phyloP scores from a whole-genome alignment of 2,797 vertebrate genomes.

The Spinus pinus region DNA sequence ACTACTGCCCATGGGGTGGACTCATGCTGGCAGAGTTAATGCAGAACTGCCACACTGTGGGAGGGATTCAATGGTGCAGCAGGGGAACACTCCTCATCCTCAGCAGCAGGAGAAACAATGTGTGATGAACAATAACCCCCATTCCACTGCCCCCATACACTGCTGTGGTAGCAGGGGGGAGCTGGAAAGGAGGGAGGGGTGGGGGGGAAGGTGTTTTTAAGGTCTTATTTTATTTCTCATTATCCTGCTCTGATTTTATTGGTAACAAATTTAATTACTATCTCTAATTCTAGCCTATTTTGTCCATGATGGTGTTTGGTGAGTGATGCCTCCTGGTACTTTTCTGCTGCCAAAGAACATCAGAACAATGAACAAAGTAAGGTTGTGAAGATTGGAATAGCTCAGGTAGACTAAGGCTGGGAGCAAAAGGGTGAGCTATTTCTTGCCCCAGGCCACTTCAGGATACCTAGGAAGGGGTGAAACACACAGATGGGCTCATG shows the following conservation, averaged over 20 bases:
- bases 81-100: not conserved
- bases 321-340: not conserved
- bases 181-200: not conserved
- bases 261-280: not conserved
- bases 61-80: not conserved
- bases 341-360: not conserved
- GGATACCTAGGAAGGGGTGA: not conserved
- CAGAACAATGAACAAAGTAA: not conserved
- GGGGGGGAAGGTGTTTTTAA: not conserved
- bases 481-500: not conserved
- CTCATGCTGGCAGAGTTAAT: not conserved
- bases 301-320: not conserved
- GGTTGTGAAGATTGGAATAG: not conserved
- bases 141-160: not conserved
- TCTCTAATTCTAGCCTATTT: not conserved
- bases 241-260: not conserved
- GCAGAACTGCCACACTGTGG: fast-evolving
- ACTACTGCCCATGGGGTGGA: too few species aligned
- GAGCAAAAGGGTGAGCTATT: not conserved
- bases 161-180: not conserved
- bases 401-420: not conserved
- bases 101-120: not conserved
- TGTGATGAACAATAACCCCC: not conserved
- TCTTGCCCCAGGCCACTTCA: not conserved
- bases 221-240: not conserved